phyloP scores from a whole-genome alignment of 2,888 invertebrate genomes.

The Drosophila peninsularis region DNA sequence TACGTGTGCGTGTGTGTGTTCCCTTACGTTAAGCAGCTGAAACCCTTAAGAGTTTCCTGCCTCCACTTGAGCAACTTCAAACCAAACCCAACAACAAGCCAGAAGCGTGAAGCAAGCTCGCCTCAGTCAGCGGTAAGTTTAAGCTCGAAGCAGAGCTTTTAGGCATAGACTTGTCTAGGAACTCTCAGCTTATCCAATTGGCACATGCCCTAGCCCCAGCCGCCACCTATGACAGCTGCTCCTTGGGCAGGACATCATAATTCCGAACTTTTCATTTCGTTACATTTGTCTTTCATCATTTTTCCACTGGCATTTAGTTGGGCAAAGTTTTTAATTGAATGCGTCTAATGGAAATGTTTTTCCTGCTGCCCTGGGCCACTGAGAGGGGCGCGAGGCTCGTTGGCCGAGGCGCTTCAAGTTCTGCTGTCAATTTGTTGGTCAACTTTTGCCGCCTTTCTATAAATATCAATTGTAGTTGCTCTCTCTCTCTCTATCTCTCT shows the following conservation, averaged over 20 bases:
- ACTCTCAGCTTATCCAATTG: neutral
- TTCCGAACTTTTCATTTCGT: neutral
- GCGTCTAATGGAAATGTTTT: slow-evolving; percentile 51
- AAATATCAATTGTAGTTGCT: slow-evolving; percentile 2
- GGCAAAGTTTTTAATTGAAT: slow-evolving; percentile 66
- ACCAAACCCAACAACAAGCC: neutral
- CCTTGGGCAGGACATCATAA: neutral
- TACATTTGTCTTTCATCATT: neutral
- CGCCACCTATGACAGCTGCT: neutral
- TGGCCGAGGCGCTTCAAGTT: neutral
- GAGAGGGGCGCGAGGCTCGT: neutral
- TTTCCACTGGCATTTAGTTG: slow-evolving; percentile 12
- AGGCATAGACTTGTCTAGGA: too few relatives aligned
- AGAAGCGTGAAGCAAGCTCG: neutral
- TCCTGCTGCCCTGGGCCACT: slow-evolving; percentile 16
- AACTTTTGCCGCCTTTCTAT: slow-evolving; percentile 14
- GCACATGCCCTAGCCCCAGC: neutral
- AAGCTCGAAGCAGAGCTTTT: neutral
- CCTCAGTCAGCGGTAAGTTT: neutral
- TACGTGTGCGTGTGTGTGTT: slow-evolving; percentile 10
- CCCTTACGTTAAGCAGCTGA: slow-evolving; percentile 30
- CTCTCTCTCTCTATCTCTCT: neutral
- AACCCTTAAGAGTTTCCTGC: slow-evolving; percentile 29
- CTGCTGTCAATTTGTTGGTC: slow-evolving; percentile 33
- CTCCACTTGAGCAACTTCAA: slow-evolving; percentile 49